A percentile compares a stretch with the other conserved stretches of the same genome.
Evolutionary conservation across 2,888 invertebrate species (phyloP).

Genomic region (Stegophylla sp.): DNA sequence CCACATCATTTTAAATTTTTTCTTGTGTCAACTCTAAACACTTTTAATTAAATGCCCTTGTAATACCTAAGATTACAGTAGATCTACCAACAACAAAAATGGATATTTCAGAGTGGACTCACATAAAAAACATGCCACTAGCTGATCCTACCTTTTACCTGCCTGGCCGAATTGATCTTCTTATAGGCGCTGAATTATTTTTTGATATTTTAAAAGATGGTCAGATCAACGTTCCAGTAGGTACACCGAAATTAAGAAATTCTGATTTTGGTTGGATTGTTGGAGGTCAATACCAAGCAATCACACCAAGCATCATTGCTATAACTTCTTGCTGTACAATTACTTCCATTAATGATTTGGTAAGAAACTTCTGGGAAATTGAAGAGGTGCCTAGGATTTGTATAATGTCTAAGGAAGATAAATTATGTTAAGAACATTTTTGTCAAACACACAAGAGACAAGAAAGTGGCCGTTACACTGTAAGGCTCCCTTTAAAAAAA

Average conservation of each 20-base stretch:
- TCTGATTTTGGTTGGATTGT: not conserved
- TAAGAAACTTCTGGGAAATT: not conserved
- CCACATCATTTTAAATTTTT: not conserved
- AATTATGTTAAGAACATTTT: constrained; percentile 27
- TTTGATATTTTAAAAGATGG: not conserved
- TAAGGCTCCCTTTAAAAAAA: not conserved
- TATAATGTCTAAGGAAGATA: not conserved
- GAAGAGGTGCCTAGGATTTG: not conserved
- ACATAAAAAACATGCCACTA: not conserved
- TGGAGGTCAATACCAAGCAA: not conserved
- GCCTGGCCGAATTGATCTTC: not conserved
- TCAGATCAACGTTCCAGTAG: too few species aligned
- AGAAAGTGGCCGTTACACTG: constrained; percentile 4
- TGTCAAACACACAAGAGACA: constrained; percentile 9
- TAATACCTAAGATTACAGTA: not conserved
- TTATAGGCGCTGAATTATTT: constrained; percentile 1
- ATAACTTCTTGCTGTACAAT: too few species aligned
- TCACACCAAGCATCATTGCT: too few species aligned
- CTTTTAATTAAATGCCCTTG: not conserved
- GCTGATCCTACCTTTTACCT: not conserved
- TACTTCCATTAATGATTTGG: not conserved
- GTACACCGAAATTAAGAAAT: not conserved
- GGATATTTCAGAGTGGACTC: not conserved
- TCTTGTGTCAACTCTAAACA: not conserved
- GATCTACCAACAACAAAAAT: not conserved